Evolutionary conservation across 2,888 invertebrate species (phyloP).

Genomic region (Synergus itoensis): DNA sequence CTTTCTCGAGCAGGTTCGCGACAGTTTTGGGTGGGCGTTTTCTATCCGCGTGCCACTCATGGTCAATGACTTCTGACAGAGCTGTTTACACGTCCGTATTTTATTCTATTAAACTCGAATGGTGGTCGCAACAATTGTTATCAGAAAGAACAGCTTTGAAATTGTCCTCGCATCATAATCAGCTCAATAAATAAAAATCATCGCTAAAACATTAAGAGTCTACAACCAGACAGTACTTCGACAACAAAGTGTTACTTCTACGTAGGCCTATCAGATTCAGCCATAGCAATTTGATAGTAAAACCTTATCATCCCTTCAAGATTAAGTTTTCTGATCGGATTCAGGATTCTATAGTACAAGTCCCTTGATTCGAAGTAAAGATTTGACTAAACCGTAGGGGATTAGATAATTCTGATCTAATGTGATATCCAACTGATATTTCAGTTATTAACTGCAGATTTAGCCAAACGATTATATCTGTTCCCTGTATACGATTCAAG

Average conservation of each 20-base stretch:
- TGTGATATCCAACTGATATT: background rate
- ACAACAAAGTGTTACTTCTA: too few species aligned
- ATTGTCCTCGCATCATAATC: background rate
- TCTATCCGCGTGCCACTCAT: slow-evolving; percentile 51
- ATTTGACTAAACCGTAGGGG: background rate
- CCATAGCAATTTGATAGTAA: background rate
- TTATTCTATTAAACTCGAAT: background rate
- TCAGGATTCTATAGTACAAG: background rate
- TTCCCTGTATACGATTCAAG: background rate
- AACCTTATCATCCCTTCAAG: background rate
- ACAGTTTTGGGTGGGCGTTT: slow-evolving; percentile 51
- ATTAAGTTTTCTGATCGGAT: background rate
- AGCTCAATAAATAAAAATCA: too few species aligned
- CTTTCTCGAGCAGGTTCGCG: slow-evolving; percentile 47
- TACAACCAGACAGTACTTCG: too few species aligned
- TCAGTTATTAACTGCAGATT: background rate
- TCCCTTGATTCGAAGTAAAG: background rate
- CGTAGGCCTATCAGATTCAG: too few species aligned
- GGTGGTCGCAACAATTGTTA: background rate
- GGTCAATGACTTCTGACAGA: slow-evolving; percentile 63
- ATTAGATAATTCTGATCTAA: background rate
- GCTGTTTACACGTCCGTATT: slow-evolving; percentile 13
- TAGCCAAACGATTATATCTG: background rate
- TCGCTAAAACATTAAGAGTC: too few species aligned
- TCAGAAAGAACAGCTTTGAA: background rate